Conservation (phyloP, 2,113 vertebrate species). For the Pseudois nayaur region DNA sequence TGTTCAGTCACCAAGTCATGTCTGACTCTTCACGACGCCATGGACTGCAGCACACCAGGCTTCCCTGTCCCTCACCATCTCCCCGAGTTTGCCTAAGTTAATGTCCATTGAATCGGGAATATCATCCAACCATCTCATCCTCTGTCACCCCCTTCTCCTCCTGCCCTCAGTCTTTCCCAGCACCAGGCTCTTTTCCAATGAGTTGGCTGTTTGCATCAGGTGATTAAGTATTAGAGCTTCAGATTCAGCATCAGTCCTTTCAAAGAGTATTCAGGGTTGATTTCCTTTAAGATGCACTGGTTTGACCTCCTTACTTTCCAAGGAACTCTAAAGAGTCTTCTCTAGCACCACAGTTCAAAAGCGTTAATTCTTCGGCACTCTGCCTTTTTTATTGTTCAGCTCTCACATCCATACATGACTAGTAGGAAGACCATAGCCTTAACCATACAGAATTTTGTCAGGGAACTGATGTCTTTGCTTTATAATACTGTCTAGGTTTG, state of each 20-base stretch:
- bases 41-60: not conserved
- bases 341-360: not conserved
- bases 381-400: not conserved
- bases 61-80: not conserved
- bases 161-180: not conserved
- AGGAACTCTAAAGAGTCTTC: not conserved
- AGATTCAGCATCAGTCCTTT: not conserved
- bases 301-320: not conserved
- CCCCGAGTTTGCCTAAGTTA: not conserved
- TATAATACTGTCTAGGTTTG: not conserved
- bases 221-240: not conserved
- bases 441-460: not conserved
- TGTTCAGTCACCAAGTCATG: not conserved
- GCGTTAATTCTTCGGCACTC: rapidly evolving
- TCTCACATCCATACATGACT: not conserved
- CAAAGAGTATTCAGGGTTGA: not conserved
- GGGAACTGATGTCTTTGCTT: not conserved
- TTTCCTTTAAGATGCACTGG: not conserved
- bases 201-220: not conserved
- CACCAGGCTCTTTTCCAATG: not conserved
- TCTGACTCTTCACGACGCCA: not conserved
- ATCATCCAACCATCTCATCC: not conserved
- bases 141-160: not conserved
- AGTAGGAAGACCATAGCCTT: not conserved
- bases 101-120: not conserved